Evolutionary conservation across 2,113 vertebrate species (phyloP).

Genomic region (Lampris megalopsis): DNA sequence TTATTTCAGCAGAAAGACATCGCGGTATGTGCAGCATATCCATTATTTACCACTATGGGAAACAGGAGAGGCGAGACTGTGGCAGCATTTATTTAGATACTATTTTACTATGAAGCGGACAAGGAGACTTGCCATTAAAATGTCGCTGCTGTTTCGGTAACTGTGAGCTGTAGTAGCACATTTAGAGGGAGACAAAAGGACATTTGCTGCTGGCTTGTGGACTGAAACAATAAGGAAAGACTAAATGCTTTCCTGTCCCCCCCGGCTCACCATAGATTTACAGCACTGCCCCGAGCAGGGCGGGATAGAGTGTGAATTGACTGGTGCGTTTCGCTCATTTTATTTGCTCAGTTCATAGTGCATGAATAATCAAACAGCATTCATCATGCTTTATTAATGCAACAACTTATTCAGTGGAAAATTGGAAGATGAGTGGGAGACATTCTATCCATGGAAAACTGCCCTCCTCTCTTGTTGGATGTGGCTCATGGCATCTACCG

Average conservation of each 20-base stretch:
- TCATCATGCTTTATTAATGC: constrained; percentile 49
- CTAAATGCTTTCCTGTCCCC: not conserved
- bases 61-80: not conserved
- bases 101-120: not conserved
- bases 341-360: not conserved
- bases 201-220: not conserved
- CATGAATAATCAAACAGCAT: constrained; percentile 54
- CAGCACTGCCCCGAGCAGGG: too few relatives aligned
- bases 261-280: too few relatives aligned
- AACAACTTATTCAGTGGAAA: constrained; percentile 43
- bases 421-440: constrained; percentile 51
- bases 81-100: not conserved
- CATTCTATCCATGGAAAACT: constrained; percentile 27
- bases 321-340: too few relatives aligned
- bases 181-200: constrained; percentile 1
- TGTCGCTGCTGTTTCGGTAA: not conserved
- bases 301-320: too few relatives aligned
- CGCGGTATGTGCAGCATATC: constrained; percentile 29
- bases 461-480: constrained; percentile 28
- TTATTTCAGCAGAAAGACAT: constrained; percentile 44
- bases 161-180: constrained; percentile 1
- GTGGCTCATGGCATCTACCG: constrained; percentile 18
- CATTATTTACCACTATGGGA: constrained; percentile 40
- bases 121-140: not conserved
- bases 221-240: not conserved